phyloP scores from a whole-genome alignment of 2,797 vertebrate genomes.

The Artibeus jamaicensis region DNA sequence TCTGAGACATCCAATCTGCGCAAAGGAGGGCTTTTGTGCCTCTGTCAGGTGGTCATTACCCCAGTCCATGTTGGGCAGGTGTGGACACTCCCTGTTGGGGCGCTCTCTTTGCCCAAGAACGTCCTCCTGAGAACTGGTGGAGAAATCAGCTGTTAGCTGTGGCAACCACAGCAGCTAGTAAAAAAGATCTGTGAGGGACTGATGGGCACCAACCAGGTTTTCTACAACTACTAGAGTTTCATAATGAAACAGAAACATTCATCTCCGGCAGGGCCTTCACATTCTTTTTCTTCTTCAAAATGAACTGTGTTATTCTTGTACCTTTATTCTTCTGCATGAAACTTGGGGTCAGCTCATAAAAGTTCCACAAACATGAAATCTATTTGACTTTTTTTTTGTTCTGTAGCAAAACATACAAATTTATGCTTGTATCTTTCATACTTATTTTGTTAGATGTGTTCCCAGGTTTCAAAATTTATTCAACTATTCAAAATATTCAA shows the following conservation, averaged over 20 bases:
- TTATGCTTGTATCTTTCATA: background rate
- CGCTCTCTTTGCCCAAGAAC: background rate
- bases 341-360: background rate
- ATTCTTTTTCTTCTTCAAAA: conserved; percentile 15
- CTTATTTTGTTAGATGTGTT: background rate
- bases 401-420: background rate
- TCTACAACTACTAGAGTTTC: background rate
- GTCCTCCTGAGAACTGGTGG: background rate
- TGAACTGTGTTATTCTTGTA: background rate
- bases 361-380: background rate
- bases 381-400: background rate
- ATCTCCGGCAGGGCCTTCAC: background rate
- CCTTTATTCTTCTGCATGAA: background rate
- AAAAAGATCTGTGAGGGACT: background rate
- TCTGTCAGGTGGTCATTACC: background rate
- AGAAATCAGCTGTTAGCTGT: background rate
- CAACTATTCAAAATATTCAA: background rate
- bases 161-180: background rate
- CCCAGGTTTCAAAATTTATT: background rate
- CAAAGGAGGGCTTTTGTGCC: background rate
- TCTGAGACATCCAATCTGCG: background rate
- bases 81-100: background rate
- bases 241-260: background rate
- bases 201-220: background rate
- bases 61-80: no score